Evolutionary conservation across 2,888 invertebrate genomes (phyloP), one percentile per base, ranked within the genome.

Genomic region (Tholera decimalis): DNA sequence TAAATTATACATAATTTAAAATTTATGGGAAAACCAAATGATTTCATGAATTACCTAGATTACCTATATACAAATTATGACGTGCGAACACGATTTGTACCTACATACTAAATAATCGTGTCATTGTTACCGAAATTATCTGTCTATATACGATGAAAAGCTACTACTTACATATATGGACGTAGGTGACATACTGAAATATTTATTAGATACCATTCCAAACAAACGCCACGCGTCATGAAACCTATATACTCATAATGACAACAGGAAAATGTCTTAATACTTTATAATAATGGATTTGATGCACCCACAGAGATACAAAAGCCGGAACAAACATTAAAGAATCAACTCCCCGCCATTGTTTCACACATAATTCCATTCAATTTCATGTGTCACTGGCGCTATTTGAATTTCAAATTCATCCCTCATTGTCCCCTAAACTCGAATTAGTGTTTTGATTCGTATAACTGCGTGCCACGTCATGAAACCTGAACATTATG

Each of bases 371-470:
- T 86, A 85, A 91, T 89, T 88, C 82, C 83, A 86, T 88, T 86
- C 88, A 90, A 89, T 91, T 91, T 90, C 87, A 83, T 91, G 89
- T 91, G 90, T 91, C 92, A 90, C 85, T 83, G 83, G 65, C 82
- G 74, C 30, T 61, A 92, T 93, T 93, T 92, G 91, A 90, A 92
- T 84, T 93, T 90, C 89, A 91, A 93, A 93, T 92, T 65, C 85
- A 85, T 78, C 85, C 84, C 84, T 83, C 82, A 88, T 88, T 87
- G 89, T 88, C 72, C 82, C 82, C 80, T 76, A 76, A 86, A 83
- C 70, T 75, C 79, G 80, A 83, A 86, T 87, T 84, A 83, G 80
- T 70, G 79, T 81, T 81, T 81, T 73, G 83, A 78, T 82, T 82
- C 46, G 53, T 63, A 60, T 58, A 64, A 75, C 75, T 55, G 61